Percentiles rank a stretch among this genome's conserved stretches.
These are phyloP conservation scores for Indicator maculatus DNA, from an alignment of 2,113 vertebrate species.

Conservation along the genomic window DNA sequence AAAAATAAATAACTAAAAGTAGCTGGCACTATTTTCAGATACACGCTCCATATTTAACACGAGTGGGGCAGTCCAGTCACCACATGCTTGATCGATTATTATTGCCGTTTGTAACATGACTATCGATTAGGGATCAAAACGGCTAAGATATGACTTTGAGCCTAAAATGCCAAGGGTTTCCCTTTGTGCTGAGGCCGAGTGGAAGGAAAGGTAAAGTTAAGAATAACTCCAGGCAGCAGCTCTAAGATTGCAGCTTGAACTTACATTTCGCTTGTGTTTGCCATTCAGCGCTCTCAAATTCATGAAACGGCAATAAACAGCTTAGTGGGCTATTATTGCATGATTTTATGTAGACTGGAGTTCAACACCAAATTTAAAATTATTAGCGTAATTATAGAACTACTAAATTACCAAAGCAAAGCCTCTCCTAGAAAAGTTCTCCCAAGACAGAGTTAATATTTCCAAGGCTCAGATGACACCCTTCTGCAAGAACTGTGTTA, in stretches of 20 bases:
- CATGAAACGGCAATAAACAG: constrained; percentile 60
- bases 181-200: neutral
- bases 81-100: constrained; percentile 28
- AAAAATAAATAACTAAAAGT: constrained; percentile 59
- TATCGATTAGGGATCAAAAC: constrained; percentile 44
- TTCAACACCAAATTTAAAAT: constrained; percentile 66
- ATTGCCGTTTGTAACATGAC: constrained; percentile 29
- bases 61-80: constrained; percentile 31
- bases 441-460: constrained; percentile 50
- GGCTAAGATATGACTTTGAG: neutral
- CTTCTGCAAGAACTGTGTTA: constrained; percentile 28
- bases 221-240: neutral
- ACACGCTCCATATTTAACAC: constrained; percentile 44
- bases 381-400: constrained; percentile 46
- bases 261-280: constrained; percentile 54
- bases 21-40: constrained; percentile 12
- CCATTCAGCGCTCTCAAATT: constrained; percentile 40
- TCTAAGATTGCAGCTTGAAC: neutral
- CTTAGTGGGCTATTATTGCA: constrained; percentile 49
- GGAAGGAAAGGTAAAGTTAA: neutral
- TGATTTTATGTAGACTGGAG: constrained; percentile 49
- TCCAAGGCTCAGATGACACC: constrained; percentile 24
- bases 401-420: constrained; percentile 52
- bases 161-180: neutral
- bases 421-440: constrained; percentile 33